These are phyloP conservation scores for Heterodera schachtii DNA, from an alignment of 1,140 invertebrate genomes.

Conservation along the genomic window DNA sequence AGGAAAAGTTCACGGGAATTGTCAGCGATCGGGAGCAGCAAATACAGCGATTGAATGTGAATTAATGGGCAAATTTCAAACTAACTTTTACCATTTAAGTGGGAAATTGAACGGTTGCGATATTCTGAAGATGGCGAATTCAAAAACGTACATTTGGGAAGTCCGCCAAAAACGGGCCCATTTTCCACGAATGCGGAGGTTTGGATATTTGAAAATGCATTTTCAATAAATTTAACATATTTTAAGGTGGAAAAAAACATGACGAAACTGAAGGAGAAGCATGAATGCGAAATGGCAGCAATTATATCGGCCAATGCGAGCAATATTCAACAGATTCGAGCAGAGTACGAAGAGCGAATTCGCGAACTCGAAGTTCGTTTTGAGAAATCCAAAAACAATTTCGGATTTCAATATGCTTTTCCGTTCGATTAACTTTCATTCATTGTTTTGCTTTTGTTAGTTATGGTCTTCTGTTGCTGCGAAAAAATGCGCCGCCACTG, in stretches of 20 bases:
- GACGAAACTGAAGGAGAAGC: slow-evolving; percentile 36
- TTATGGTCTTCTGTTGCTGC: not conserved
- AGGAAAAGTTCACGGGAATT: slow-evolving; percentile 39
- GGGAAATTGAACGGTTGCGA: slow-evolving; percentile 28
- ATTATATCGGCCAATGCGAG: slow-evolving; percentile 23
- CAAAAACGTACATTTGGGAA: slow-evolving; percentile 26
- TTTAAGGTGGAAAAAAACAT: slow-evolving; percentile 22
- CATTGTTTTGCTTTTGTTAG: not conserved
- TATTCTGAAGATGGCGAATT: slow-evolving; percentile 28
- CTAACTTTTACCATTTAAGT: slow-evolving; percentile 28
- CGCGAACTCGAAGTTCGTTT: slow-evolving; percentile 32
- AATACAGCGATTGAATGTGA: slow-evolving; percentile 30
- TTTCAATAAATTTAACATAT: not conserved
- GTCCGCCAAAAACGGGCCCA: slow-evolving; percentile 4
- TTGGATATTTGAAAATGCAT: not conserved
- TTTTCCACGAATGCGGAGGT: not conserved
- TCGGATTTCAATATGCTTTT: slow-evolving; percentile 19
- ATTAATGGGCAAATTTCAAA: slow-evolving; percentile 10
- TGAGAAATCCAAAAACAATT: not conserved
- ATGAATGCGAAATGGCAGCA: slow-evolving; percentile 37
- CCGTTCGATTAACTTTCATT: slow-evolving; percentile 12
- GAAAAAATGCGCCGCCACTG: not conserved
- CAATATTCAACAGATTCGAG: slow-evolving; percentile 31
- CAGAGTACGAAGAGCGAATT: slow-evolving; percentile 36
- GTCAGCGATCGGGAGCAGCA: slow-evolving; percentile 34